Conservation (phyloP, 2,113 vertebrate species). For the Symphodus melops region DNA sequence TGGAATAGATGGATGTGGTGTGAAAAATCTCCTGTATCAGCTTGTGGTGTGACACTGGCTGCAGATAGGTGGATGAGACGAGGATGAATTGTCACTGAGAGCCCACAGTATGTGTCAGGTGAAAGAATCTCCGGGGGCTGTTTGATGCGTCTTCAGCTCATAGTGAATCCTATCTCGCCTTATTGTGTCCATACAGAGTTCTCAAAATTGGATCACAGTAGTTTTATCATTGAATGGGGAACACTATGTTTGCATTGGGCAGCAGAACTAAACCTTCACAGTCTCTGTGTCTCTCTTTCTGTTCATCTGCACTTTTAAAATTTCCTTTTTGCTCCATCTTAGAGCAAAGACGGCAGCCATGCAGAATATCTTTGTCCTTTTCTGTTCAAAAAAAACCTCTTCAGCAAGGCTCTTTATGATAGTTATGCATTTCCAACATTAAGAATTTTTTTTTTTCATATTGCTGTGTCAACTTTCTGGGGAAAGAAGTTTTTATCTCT, state of each 20-base stretch:
- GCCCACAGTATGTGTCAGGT: conserved; percentile 51
- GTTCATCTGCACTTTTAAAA: conserved; percentile 35
- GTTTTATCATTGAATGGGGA: conserved; percentile 58
- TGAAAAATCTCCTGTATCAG: conserved; percentile 61
- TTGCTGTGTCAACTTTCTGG: conserved; percentile 35
- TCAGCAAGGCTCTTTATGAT: conserved; percentile 8
- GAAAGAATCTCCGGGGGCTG: conserved; percentile 58
- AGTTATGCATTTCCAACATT: conserved; percentile 46
- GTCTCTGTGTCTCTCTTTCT: conserved; percentile 17
- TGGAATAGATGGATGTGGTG: conserved; percentile 12
- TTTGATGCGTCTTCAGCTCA: conserved; percentile 62
- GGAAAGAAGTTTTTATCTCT: conserved; percentile 25
- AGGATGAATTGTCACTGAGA: conserved; percentile 60
- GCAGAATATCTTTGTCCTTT: conserved; percentile 6
- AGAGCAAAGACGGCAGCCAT: conserved; percentile 6
- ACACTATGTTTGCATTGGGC: conserved; percentile 48
- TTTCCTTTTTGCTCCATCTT: conserved; percentile 15
- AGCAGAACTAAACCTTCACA: conserved; percentile 10
- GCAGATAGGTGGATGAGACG: conserved; percentile 46
- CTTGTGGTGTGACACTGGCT: conserved; percentile 42
- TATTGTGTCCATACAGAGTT: conserved; percentile 56
- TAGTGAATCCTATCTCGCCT: conserved; percentile 53
- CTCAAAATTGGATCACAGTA: conserved; percentile 64
- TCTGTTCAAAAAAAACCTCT: conserved; percentile 19
- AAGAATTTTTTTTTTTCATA: conserved; percentile 19